Conservation (phyloP, 2,797 vertebrate genomes). For the Gobio occitaniae region DNA sequence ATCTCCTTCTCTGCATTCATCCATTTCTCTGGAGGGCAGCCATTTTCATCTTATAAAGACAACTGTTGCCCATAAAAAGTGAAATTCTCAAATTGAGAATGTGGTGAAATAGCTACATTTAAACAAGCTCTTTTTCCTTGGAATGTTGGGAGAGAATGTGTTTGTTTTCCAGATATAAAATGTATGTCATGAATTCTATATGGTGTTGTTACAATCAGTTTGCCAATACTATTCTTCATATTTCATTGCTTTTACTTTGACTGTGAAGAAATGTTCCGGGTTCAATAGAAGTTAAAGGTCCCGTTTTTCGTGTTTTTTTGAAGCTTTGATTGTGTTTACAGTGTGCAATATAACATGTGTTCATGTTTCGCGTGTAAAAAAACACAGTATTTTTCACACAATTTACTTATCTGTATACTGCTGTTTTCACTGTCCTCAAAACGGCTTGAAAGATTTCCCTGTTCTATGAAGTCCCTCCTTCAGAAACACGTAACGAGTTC, state of each 20-base stretch:
- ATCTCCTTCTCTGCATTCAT: conserved; percentile 28
- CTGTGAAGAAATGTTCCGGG: not conserved
- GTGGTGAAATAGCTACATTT: not conserved
- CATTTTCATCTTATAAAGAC: conserved; percentile 9
- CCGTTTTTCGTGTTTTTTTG: no score
- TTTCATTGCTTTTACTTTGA: not conserved
- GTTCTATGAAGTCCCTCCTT: no score
- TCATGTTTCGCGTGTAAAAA: no score
- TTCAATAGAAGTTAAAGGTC: not conserved
- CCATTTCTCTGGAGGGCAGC: not conserved
- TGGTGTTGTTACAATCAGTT: not conserved
- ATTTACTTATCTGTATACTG: no score
- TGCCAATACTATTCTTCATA: not conserved
- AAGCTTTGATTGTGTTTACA: no score
- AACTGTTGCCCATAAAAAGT: not conserved
- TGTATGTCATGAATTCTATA: not conserved
- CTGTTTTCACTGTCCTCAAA: no score
- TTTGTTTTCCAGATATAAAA: not conserved
- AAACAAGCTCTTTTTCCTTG: not conserved
- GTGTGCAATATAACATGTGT: no score
- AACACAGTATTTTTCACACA: no score
- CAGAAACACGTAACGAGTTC: no score
- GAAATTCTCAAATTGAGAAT: not conserved
- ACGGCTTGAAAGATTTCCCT: no score
- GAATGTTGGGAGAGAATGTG: not conserved